Conservation (phyloP, 2,113 vertebrate genomes). For the Melierax canorus region DNA sequence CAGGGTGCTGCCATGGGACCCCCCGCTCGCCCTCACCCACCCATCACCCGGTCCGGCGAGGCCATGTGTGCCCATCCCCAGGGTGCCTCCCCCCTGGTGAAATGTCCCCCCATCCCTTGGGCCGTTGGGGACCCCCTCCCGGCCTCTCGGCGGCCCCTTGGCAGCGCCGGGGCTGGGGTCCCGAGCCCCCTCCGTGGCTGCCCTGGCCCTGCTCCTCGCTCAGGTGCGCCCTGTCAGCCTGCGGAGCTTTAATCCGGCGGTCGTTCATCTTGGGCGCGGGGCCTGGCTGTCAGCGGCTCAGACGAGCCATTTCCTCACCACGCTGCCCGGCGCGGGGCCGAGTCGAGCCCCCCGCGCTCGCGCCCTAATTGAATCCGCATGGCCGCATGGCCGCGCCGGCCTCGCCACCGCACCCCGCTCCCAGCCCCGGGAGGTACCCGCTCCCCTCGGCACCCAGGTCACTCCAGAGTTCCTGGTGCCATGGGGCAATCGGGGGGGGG, state of each 20-base stretch:
- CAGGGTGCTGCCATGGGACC: background rate
- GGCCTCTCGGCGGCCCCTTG: accelerated
- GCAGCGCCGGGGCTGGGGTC: background rate
- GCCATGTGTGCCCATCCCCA: background rate
- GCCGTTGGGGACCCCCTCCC: background rate
- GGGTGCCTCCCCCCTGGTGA: too few relatives aligned
- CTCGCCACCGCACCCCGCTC: background rate
- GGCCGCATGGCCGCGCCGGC: slow-evolving; percentile 9
- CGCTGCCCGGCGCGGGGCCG: slow-evolving; percentile 66
- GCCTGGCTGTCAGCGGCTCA: slow-evolving; percentile 81
- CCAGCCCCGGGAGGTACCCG: background rate
- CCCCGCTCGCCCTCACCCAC: too few relatives aligned
- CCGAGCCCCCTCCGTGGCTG: background rate
- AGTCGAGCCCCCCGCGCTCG: slow-evolving; percentile 40
- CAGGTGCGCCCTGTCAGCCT: slow-evolving; percentile 84
- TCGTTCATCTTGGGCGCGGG: slow-evolving; percentile 83
- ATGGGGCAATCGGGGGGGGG: background rate
- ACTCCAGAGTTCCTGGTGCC: background rate
- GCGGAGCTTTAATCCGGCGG: slow-evolving; percentile 80
- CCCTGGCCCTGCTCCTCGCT: slow-evolving; percentile 3
- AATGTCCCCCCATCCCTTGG: accelerated
- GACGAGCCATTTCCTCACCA: slow-evolving; percentile 86
- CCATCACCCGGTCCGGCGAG: accelerated
- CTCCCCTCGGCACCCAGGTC: accelerated
- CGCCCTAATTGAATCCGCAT: slow-evolving; percentile 85